Conservation (phyloP, 2,888 invertebrate genomes). For the Antheraea yamamai region DNA sequence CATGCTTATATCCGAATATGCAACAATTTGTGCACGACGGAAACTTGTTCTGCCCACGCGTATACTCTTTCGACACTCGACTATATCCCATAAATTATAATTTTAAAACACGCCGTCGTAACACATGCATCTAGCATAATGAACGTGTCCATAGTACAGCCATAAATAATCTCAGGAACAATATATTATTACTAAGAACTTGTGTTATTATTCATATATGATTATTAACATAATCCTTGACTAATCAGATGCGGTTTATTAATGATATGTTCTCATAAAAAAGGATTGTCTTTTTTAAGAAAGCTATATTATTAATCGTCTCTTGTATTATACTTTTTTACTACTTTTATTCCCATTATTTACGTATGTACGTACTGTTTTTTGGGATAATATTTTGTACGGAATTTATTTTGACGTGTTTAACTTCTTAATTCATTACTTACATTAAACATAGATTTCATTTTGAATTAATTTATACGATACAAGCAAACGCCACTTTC, state of each 20-base stretch:
- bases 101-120: constrained; percentile 67
- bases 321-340: not conserved
- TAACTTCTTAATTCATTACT: not conserved
- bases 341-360: not conserved
- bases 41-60: constrained; percentile 62
- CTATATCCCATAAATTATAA: constrained; percentile 77
- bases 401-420: not conserved
- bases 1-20: constrained; percentile 22
- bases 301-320: not conserved
- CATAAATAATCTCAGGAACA: constrained; percentile 39
- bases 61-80: constrained; percentile 74
- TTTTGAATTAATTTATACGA: not conserved
- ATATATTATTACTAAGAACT: constrained; percentile 9
- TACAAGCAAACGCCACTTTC: not conserved
- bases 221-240: constrained; percentile 10
- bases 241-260: not conserved
- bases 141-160: constrained; percentile 47
- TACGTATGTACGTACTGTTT: not conserved
- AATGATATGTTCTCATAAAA: not conserved
- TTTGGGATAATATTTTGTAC: not conserved
- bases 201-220: not conserved
- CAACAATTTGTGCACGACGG: constrained; percentile 31
- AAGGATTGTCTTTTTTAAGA: not conserved
- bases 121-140: constrained; percentile 48
- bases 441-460: not conserved